phyloP scores from a whole-genome alignment of 2,888 invertebrate genomes.

The Meliscaeva auricollis region DNA sequence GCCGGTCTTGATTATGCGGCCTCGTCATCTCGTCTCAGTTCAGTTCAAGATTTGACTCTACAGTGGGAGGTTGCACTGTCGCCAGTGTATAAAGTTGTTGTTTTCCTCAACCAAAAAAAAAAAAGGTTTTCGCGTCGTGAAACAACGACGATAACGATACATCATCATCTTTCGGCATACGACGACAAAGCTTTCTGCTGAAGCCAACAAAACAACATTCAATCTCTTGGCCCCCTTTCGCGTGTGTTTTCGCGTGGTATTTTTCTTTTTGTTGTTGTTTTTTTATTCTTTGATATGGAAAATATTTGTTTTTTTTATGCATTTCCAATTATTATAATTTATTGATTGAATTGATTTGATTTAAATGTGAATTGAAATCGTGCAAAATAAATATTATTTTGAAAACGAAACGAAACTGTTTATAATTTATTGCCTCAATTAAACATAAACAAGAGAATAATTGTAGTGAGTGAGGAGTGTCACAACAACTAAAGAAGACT shows the following conservation, averaged over 20 bases:
- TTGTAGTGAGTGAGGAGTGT: background rate
- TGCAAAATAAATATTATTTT: background rate
- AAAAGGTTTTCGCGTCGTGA: slow-evolving; percentile 58
- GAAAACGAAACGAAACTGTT: background rate
- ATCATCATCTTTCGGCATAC: slow-evolving; percentile 17
- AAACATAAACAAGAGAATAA: background rate
- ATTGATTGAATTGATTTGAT: slow-evolving; percentile 21
- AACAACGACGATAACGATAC: slow-evolving; percentile 23
- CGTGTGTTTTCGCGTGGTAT: slow-evolving; percentile 18
- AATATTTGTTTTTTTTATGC: slow-evolving; percentile 1
- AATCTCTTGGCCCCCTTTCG: background rate
- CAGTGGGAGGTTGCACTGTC: slow-evolving; percentile 68
- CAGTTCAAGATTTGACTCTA: slow-evolving; percentile 71
- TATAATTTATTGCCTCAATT: no score
- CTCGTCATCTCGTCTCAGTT: slow-evolving; percentile 61
- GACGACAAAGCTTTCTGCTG: slow-evolving; percentile 19
- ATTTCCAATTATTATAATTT: slow-evolving; percentile 17
- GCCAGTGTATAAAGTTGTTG: no score
- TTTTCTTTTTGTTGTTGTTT: slow-evolving; percentile 5
- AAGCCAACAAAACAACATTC: background rate
- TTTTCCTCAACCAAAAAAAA: slow-evolving; percentile 25
- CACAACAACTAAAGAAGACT: background rate
- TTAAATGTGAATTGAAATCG: background rate
- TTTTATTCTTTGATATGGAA: background rate
- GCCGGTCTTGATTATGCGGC: slow-evolving; percentile 59